Base-by-base conservation (phyloP, 92 coral and sea anemone species). In the Siderastrea radians region DNA sequence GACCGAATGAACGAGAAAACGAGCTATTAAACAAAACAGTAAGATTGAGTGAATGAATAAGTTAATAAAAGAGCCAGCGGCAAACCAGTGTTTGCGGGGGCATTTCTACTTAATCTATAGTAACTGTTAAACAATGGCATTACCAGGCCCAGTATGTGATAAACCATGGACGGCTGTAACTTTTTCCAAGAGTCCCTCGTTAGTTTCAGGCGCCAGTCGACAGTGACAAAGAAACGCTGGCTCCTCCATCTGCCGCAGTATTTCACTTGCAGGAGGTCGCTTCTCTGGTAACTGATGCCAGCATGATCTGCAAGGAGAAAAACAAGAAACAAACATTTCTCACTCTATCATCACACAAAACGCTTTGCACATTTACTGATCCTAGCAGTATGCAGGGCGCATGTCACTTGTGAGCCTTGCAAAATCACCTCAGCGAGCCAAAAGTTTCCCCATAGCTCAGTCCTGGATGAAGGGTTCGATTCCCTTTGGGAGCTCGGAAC, bases 141-240 rank as follows among this genome's bases (percentile, higher is more conserved):
- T 53, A 81, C 79, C 58, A 26, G 61, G 11, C 13, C 93, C 96
- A 49, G 92, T 68, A 15, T 85, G 92, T 49, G 98, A 92, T 74
- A 98, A 84, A 49, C 95, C 96, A 81, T 91, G 87, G 13, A 91
- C 91, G 48, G 98, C 90, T 15, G 99, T 98, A 13, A 98, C 87
- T 73, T 95, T 95, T 85, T 95, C 98, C 84, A 95, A 80, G 57
- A 93, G 90, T 47, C 78, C 92, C 55, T 89, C 88, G 71, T 87
- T 91, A 12, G 90, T 91, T 14, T 87, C 78, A 9, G 99, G 99
- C 90, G 96, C 86, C 49, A 93, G 89, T 55, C 99, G 98, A 84
- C 91, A 87, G 59, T 96, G 98, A 84, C 99, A 98, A 46, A 95
- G 84, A 81, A 98, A 95, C 5, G 95, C 93, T 11, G 99, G 98